These are phyloP conservation scores for Formica aserva DNA, from an alignment of 2,888 invertebrate genomes.

Conservation along the genomic window DNA sequence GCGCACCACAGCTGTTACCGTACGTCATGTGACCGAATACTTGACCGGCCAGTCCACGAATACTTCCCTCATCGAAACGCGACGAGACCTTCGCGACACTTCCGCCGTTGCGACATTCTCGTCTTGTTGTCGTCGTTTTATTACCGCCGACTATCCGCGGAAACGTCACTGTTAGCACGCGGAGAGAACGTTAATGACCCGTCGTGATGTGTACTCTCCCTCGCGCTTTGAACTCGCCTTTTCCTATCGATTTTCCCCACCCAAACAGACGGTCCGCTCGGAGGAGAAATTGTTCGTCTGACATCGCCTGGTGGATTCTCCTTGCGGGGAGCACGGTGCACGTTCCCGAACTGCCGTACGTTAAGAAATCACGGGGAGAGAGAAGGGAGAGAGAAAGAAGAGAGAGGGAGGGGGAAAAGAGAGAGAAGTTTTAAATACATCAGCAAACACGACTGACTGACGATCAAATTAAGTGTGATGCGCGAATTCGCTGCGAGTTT, in stretches of 20 bases:
- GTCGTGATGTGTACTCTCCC: constrained; percentile 40
- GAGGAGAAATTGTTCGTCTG: constrained; percentile 48
- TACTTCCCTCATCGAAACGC: neutral
- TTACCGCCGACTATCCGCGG: constrained; percentile 3
- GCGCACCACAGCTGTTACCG: constrained; percentile 62
- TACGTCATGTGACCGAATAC: neutral
- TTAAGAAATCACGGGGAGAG: neutral
- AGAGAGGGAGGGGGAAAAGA: no score
- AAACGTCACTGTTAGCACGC: constrained; percentile 21
- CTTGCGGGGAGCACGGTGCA: neutral
- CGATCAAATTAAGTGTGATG: neutral
- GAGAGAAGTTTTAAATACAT: neutral
- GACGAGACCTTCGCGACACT: neutral
- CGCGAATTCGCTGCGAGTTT: neutral
- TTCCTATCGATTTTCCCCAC: constrained; percentile 76
- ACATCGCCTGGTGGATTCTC: neutral
- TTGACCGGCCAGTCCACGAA: neutral
- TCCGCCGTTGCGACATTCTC: constrained; percentile 4
- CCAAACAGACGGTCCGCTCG: constrained; percentile 53
- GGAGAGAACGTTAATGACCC: constrained; percentile 61
- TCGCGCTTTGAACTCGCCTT: constrained; percentile 66
- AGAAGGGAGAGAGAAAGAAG: neutral
- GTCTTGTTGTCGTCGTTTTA: neutral
- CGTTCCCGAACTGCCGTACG: neutral
- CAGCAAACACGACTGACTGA: no score